Evolutionary conservation across 2,113 vertebrate genomes (phyloP).

Genomic region (Tapirus terrestris): DNA sequence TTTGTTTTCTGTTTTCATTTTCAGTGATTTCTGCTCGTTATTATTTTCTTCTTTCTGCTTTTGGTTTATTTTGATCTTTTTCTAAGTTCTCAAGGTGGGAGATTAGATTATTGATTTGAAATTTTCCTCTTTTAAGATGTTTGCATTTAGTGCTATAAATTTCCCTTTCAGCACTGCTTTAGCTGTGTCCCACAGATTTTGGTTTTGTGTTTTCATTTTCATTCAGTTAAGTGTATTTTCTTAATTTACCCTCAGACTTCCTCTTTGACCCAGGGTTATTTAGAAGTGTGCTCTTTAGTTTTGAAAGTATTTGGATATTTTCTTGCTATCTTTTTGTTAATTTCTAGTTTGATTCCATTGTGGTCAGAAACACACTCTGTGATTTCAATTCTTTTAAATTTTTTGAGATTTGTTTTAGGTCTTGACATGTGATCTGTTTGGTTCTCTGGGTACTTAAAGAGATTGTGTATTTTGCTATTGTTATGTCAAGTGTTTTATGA

Average conservation of each 20-base stretch:
- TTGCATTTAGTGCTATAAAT: background rate
- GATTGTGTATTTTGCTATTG: background rate
- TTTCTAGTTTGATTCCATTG: background rate
- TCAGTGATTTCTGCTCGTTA: background rate
- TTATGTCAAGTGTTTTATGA: background rate
- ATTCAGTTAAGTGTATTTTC: background rate
- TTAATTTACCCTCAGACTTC: background rate
- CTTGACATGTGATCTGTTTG: background rate
- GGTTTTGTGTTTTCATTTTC: background rate
- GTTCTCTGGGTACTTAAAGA: background rate
- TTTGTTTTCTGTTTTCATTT: background rate
- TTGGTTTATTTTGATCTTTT: background rate
- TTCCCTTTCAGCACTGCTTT: background rate
- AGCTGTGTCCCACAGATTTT: background rate
- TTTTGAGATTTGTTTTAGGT: background rate
- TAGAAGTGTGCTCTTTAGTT: background rate
- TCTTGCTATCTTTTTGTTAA: background rate
- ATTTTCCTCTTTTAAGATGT: background rate
- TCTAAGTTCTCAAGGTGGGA: background rate
- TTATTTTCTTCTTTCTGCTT: background rate
- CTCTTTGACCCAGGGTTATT: background rate
- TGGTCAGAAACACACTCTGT: background rate
- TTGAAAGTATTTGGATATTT: background rate
- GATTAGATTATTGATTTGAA: background rate
- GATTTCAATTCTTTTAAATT: background rate